Conservation (phyloP, 2,113 vertebrate genomes). For the Excalfactoria chinensis region DNA sequence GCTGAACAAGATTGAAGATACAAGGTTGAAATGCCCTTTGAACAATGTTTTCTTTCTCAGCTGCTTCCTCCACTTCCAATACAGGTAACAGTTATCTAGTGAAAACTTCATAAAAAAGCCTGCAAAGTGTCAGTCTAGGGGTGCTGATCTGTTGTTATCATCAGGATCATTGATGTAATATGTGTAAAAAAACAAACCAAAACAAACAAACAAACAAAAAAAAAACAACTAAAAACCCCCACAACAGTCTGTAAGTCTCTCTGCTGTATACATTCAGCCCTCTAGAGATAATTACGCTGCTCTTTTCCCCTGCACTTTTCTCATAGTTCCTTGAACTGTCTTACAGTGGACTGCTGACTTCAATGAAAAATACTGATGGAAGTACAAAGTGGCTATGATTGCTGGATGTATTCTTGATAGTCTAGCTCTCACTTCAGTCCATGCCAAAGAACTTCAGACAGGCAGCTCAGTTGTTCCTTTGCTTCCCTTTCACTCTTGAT, state of each 20-base stretch:
- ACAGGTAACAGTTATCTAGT: background rate
- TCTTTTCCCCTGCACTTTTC: background rate
- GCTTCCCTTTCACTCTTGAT: background rate
- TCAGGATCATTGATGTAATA: background rate
- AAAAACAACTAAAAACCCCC: too few relatives aligned
- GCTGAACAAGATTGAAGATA: background rate
- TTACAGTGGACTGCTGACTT: background rate
- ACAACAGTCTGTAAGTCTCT: background rate
- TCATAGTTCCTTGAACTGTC: background rate
- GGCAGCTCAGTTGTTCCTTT: background rate
- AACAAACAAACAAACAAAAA: too few relatives aligned
- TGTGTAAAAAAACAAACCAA: background rate
- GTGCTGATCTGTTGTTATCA: background rate
- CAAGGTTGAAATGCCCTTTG: background rate
- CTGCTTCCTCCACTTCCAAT: background rate
- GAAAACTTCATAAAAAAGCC: background rate
- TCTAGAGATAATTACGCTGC: background rate
- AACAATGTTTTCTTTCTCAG: background rate
- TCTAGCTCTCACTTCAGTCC: background rate
- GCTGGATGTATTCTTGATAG: background rate
- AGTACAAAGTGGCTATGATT: background rate
- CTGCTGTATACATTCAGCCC: rapidly evolving
- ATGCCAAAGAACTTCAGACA: background rate
- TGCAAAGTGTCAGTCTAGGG: background rate
- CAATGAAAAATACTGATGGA: background rate